A percentile compares a stretch with the other conserved stretches of the same genome.
Evolutionary conservation across 2,797 vertebrate genomes (phyloP).

Genomic region (Aulostomus chinensis): DNA sequence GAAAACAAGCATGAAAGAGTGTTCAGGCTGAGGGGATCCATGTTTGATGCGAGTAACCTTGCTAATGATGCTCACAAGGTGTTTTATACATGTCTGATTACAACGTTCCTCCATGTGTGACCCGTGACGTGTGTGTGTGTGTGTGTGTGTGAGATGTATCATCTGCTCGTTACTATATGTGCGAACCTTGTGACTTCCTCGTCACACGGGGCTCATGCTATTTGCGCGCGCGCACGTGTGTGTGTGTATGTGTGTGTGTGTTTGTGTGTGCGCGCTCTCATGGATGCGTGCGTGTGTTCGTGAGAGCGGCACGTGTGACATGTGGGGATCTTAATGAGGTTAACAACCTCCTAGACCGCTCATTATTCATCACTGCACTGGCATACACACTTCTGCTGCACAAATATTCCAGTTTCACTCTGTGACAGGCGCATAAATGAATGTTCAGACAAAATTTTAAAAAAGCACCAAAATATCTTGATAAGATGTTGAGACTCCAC

Average conservation of each 20-base stretch:
- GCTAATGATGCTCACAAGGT: slow-evolving; percentile 46
- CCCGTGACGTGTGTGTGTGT: slow-evolving; percentile 5
- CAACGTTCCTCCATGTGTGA: slow-evolving; percentile 2
- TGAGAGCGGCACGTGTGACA: slow-evolving; percentile 28
- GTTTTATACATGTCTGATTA: slow-evolving; percentile 42
- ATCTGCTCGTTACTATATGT: slow-evolving; percentile 16
- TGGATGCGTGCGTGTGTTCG: slow-evolving; percentile 3
- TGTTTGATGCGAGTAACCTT: slow-evolving; percentile 19
- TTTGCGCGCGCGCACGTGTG: not conserved
- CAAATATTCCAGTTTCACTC: slow-evolving; percentile 20
- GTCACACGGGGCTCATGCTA: slow-evolving; percentile 1
- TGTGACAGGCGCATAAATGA: too few relatives aligned
- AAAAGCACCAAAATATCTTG: too few relatives aligned
- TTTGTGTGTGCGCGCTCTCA: not conserved
- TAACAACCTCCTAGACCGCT: slow-evolving; percentile 52
- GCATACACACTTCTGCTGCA: slow-evolving; percentile 20
- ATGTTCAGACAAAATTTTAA: too few relatives aligned
- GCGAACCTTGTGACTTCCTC: slow-evolving; percentile 15
- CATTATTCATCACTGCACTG: slow-evolving; percentile 46
- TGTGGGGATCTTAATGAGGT: slow-evolving; percentile 53
- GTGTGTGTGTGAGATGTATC: slow-evolving; percentile 8
- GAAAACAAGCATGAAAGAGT: not conserved
- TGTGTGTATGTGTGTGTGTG: slow-evolving; percentile 6
- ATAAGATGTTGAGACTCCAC: too few relatives aligned
- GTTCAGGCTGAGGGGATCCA: not conserved